Conservation (phyloP, 2,888 invertebrate genomes). For the Drosophila silvestris region DNA sequence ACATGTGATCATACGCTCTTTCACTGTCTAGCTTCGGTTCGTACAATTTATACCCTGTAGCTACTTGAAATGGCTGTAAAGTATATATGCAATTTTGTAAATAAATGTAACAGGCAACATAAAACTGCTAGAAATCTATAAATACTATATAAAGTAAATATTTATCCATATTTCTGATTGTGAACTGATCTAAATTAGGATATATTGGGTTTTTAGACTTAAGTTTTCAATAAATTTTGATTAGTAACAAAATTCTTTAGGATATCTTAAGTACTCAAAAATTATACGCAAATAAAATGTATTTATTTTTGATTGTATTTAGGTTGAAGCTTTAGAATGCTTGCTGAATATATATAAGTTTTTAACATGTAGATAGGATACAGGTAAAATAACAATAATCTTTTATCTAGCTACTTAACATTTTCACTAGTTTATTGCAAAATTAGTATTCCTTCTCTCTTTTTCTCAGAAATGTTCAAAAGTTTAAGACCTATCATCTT, state of each 20-base stretch:
- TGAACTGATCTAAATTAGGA: too few species aligned
- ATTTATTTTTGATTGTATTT: not conserved
- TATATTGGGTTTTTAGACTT: not conserved
- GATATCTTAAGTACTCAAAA: not conserved
- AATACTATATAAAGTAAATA: not conserved
- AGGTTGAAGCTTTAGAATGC: too few species aligned
- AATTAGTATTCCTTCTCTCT: too few species aligned
- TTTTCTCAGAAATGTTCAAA: too few species aligned
- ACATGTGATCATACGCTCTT: constrained; percentile 19
- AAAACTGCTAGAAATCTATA: not conserved
- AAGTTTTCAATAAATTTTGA: not conserved
- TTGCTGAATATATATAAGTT: too few species aligned
- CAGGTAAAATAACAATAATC: not conserved
- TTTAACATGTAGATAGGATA: not conserved
- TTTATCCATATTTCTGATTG: not conserved
- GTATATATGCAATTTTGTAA: not conserved
- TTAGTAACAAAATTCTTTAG: not conserved
- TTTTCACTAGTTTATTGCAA: too few species aligned
- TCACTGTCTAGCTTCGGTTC: constrained; percentile 19
- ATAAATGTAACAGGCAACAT: not conserved
- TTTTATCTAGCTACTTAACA: not conserved
- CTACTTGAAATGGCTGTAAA: fast-evolving
- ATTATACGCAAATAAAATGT: not conserved
- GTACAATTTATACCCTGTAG: constrained; percentile 15
- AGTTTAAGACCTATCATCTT: too few species aligned